A percentile compares a stretch with the other conserved stretches of the same genome.
These are phyloP conservation scores for Drosophila falleni DNA, from an alignment of 2,888 invertebrate genomes.

Conservation along the genomic window DNA sequence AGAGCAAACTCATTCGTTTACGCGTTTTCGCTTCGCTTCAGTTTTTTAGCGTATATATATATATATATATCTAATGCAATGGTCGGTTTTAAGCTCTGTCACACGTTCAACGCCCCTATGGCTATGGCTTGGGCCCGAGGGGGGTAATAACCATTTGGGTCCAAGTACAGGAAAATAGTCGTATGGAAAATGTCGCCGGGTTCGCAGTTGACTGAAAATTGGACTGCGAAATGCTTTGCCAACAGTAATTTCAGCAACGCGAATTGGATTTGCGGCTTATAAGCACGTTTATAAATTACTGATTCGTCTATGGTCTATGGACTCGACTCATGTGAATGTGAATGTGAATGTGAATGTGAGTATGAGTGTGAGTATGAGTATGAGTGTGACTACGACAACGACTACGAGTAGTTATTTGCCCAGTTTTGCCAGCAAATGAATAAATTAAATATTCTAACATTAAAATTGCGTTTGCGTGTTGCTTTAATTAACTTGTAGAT, in stretches of 20 bases:
- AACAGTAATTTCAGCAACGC: conserved; percentile 54
- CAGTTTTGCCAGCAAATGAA: conserved; percentile 63
- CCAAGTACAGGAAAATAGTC: conserved; percentile 31
- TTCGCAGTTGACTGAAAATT: conserved; percentile 39
- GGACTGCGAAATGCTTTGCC: conserved; percentile 41
- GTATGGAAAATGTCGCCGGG: conserved; percentile 16
- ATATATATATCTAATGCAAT: conserved; percentile 2
- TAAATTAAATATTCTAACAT: conserved; percentile 70
- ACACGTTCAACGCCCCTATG: background rate
- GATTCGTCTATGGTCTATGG: conserved; percentile 56
- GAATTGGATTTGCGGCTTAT: conserved; percentile 78
- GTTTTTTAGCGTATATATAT: conserved; percentile 29
- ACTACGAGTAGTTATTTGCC: background rate
- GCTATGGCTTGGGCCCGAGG: background rate
- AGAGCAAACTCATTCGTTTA: conserved; percentile 52
- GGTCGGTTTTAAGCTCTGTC: conserved; percentile 14
- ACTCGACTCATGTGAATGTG: background rate
- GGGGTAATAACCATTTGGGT: conserved; percentile 43
- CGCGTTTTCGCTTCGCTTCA: conserved; percentile 57
- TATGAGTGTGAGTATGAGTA: background rate
- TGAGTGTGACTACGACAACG: background rate
- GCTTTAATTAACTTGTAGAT: conserved; percentile 51
- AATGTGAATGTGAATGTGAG: background rate
- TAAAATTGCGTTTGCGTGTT: conserved; percentile 41
- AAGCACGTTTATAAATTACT: conserved; percentile 78